Evolutionary conservation across 2,888 invertebrate species (phyloP), one percentile per base, ranked within the genome.

Genomic region (Brachycybe producta): DNA sequence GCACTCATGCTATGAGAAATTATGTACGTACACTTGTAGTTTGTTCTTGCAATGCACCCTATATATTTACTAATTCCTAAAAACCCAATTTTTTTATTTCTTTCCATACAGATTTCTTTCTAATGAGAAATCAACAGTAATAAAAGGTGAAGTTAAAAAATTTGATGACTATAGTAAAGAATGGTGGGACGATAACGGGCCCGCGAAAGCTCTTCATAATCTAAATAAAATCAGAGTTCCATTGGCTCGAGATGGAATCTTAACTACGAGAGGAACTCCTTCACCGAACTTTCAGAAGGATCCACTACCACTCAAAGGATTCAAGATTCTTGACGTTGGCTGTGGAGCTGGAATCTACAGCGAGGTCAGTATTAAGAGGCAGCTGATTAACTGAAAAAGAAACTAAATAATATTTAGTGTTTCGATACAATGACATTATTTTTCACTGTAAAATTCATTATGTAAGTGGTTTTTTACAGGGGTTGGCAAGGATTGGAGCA

Each of bases 271-370:
- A 27, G 55, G 52, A 49, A 60, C 70, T 19, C 56, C 65, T 11
- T 27, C 32, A 2, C 17, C 36, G 34, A 15, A 15, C 19, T n/a
- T n/a, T n/a, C 56, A 69, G 42, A 69, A 71, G 54, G 70, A 69
- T 15, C 58, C 70, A 2, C 63, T 65, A 15, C 82, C 86, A 1
- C 66, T 92, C 27, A 65, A 73, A 56, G 78, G 77, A 13, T 65
- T 80, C 23, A 73, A 72, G 27, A 75, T 94, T 50, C 65, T 91
- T 24, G 94, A 95, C 72, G 80, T 91, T 49, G 95, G 94, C 0
- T 92, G 94, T 68, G 95, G 95, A 27, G 94, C 84, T 36, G 90
- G 91, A 1, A 73, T 87, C 51, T 62, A 86, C 3, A 71, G 79
- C 8, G 82, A 84, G 70, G 77, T 76, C n/a, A n/a, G n/a, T n/a